Evolutionary conservation across 2,797 vertebrate genomes (phyloP).

Genomic region (Caiman crocodilus): DNA sequence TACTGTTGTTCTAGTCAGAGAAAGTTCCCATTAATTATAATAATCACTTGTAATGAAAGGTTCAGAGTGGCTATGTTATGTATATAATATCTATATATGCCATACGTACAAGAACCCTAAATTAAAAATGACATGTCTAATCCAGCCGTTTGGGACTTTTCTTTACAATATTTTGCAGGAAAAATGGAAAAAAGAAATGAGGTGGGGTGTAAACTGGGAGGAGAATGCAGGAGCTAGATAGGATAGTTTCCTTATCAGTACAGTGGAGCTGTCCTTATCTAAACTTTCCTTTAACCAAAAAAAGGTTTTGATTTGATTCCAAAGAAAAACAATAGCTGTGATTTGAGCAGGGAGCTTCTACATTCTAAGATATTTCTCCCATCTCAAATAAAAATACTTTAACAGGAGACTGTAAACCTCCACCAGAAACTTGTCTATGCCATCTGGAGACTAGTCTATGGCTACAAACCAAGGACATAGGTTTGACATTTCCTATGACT

Average conservation of each 20-base stretch:
- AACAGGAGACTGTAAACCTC: background rate
- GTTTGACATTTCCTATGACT: background rate
- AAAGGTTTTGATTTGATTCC: background rate
- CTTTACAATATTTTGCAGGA: no score
- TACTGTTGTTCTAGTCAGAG: background rate
- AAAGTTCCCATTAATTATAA: background rate
- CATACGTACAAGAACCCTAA: background rate
- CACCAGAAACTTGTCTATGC: background rate
- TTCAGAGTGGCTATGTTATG: background rate
- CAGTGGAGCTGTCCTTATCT: background rate
- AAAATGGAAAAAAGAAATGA: no score
- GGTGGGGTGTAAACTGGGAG: no score
- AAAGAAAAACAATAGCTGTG: background rate
- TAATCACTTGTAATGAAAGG: constrained; percentile 1
- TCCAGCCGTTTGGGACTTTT: background rate
- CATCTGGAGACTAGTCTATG: constrained; percentile 2
- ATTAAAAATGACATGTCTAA: constrained; percentile 1
- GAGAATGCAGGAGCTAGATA: background rate
- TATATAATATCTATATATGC: background rate
- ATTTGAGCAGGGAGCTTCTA: background rate
- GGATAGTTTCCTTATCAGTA: background rate
- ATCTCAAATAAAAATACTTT: constrained; percentile 25
- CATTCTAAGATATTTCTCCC: background rate
- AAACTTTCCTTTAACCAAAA: background rate
- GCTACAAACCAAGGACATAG: background rate